Conservation (phyloP, 2,797 vertebrate genomes). For the Sebastes oblongus region DNA sequence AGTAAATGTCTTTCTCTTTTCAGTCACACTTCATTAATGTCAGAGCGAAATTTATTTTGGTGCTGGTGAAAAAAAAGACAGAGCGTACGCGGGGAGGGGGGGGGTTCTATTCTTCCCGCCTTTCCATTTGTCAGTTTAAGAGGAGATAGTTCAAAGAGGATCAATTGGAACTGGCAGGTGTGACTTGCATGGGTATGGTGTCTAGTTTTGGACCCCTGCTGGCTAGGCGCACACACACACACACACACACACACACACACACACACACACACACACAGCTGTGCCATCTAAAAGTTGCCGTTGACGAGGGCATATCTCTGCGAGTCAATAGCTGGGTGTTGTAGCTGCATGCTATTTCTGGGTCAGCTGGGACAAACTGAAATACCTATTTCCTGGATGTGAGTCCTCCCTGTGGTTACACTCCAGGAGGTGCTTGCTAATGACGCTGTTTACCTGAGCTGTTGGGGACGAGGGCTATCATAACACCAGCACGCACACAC, state of each 20-base stretch:
- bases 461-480: constrained; percentile 18
- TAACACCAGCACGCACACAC: constrained; percentile 8
- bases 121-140: constrained; percentile 48
- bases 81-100: not conserved
- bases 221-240: constrained; percentile 19
- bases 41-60: constrained; percentile 31
- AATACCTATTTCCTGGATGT: constrained; percentile 39
- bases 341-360: constrained; percentile 44
- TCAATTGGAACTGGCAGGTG: constrained; percentile 67
- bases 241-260: too few relatives aligned
- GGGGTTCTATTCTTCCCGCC: constrained; percentile 23
- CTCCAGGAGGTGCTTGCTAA: constrained; percentile 52
- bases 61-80: constrained; percentile 15
- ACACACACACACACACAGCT: constrained; percentile 35
- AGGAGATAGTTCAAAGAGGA: constrained; percentile 54
- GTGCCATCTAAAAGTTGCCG: constrained; percentile 41
- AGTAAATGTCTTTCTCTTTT: not conserved
- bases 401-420: constrained; percentile 47
- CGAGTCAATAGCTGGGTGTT: constrained; percentile 35
- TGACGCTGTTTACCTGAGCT: constrained; percentile 50
- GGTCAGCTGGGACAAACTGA: constrained; percentile 51
- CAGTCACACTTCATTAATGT: constrained; percentile 41
- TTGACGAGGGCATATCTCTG: constrained; percentile 35
- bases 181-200: constrained; percentile 38
- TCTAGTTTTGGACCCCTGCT: constrained; percentile 34